Conservation (phyloP, 2,113 vertebrate genomes). For the Protobothrops mucrosquamatus region DNA sequence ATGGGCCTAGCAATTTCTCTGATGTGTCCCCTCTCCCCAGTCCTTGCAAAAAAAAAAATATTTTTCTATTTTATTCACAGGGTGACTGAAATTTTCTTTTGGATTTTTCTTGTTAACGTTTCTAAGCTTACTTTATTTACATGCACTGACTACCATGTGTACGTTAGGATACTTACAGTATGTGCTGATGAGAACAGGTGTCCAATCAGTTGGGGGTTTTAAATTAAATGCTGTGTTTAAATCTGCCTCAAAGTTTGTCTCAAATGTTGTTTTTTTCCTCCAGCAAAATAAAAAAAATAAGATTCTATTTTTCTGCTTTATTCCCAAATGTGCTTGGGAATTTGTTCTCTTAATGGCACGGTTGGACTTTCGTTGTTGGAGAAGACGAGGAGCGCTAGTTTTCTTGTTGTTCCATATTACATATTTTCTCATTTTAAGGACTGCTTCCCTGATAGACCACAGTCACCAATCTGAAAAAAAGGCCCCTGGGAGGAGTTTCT, state of each 20-base stretch:
- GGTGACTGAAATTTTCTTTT: neutral
- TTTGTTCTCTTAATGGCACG: neutral
- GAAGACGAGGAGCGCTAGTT: neutral
- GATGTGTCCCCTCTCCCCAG: neutral
- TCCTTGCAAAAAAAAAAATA: neutral
- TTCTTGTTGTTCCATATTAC: neutral
- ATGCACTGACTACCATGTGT: neutral
- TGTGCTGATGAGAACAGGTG: neutral
- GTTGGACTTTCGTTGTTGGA: neutral
- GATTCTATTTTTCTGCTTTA: neutral
- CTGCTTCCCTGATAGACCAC: neutral
- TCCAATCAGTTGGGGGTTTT: neutral
- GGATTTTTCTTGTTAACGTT: neutral
- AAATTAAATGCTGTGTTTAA: neutral
- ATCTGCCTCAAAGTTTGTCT: neutral
- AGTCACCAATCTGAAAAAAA: neutral
- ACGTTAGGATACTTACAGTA: neutral
- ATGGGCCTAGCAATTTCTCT: neutral
- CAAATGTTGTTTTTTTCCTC: neutral
- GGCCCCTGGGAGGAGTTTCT: neutral
- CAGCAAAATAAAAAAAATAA: neutral
- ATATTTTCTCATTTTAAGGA: neutral
- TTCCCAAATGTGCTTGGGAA: neutral
- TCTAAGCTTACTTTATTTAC: neutral
- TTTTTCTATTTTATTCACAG: neutral